Conservation (phyloP, 2,113 vertebrate genomes). For the Mobula birostris region DNA sequence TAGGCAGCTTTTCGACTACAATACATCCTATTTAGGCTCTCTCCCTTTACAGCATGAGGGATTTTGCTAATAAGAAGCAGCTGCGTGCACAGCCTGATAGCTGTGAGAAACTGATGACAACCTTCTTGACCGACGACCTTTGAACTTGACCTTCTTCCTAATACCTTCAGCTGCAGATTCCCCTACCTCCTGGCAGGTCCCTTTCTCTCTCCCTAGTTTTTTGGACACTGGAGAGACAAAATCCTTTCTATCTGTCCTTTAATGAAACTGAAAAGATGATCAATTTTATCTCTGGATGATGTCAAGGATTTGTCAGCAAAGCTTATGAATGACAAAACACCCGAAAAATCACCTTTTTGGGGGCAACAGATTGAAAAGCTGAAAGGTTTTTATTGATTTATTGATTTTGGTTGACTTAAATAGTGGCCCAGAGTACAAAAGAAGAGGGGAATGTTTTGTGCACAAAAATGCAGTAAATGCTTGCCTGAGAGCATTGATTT, state of each 20-base stretch:
- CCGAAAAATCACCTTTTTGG: conserved; percentile 63
- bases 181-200: conserved; percentile 59
- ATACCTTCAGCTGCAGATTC: conserved; percentile 85
- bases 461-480: conserved; percentile 94
- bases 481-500: conserved; percentile 78
- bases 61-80: conserved; percentile 61
- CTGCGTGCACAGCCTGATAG: conserved; percentile 60
- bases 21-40: conserved; percentile 37
- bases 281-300: conserved; percentile 90
- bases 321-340: conserved; percentile 97
- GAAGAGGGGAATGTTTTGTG: conserved; percentile 86
- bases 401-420: conserved; percentile 79
- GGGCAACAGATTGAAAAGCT: conserved; percentile 85
- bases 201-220: conserved; percentile 71
- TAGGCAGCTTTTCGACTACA: neutral
- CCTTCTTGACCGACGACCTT: conserved; percentile 73
- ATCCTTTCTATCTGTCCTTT: conserved; percentile 96
- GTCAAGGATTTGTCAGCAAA: conserved; percentile 94
- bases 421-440: conserved; percentile 86
- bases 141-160: conserved; percentile 73
- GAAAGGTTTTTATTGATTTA: conserved; percentile 92
- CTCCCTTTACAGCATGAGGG: conserved; percentile 48
- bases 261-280: conserved; percentile 83
- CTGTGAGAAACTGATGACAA: conserved; percentile 69
- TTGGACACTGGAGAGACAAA: conserved; percentile 81